phyloP scores from a whole-genome alignment of 1,140 invertebrate species.

The Ephestia elutella region DNA sequence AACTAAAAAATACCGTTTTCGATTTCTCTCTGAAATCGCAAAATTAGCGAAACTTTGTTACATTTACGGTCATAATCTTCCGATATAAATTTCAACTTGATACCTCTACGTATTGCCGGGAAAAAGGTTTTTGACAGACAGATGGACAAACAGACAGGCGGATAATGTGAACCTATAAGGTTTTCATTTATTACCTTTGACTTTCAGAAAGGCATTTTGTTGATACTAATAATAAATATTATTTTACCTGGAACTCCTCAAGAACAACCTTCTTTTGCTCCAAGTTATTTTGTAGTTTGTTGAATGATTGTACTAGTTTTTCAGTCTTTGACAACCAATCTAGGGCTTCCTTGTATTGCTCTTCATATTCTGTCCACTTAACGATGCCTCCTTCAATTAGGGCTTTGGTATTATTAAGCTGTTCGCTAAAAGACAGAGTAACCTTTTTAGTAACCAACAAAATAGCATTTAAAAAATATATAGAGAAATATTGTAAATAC shows the following conservation, averaged over 20 bases:
- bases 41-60: no score
- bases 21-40: no score
- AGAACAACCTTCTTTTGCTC: slow-evolving; percentile 91
- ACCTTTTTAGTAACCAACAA: no score
- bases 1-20: no score
- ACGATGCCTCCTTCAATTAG: slow-evolving; percentile 92
- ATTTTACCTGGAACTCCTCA: slow-evolving; percentile 87
- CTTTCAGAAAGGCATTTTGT: neutral
- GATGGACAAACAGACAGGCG: no score
- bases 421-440: slow-evolving; percentile 75
- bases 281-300: slow-evolving; percentile 92
- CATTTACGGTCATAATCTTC: no score
- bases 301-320: slow-evolving; percentile 89
- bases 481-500: no score
- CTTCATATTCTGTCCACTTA: slow-evolving; percentile 96
- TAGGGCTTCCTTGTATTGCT: slow-evolving; percentile 91
- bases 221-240: neutral
- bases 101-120: no score
- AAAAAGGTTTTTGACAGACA: no score
- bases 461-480: neutral
- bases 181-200: no score
- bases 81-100: no score
- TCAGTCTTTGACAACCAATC: slow-evolving; percentile 93
- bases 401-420: slow-evolving; percentile 85
- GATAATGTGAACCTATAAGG: no score